A percentile compares a stretch with the other conserved stretches of the same genome.
Evolutionary conservation across 2,797 vertebrate genomes (phyloP).

Genomic region (Sebastes hubbsi): DNA sequence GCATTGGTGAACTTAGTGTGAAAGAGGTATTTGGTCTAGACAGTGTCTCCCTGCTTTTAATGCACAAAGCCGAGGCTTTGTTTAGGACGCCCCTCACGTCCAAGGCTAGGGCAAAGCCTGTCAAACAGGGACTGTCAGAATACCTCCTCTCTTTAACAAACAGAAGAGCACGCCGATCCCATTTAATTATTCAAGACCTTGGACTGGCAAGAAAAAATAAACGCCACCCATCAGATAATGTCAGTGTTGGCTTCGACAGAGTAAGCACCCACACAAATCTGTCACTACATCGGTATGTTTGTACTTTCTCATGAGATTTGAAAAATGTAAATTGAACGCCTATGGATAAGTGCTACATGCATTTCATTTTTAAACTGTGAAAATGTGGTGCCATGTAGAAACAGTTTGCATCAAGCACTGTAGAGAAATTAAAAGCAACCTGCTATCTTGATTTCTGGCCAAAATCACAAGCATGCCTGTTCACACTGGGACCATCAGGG

Average conservation of each 20-base stretch:
- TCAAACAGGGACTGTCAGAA: slow-evolving; percentile 67
- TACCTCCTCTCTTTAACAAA: slow-evolving; percentile 65
- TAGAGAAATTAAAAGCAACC: not conserved
- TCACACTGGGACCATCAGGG: slow-evolving; percentile 6
- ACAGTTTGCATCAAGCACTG: not conserved
- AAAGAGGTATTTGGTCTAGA: slow-evolving; percentile 66
- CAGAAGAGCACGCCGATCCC: slow-evolving; percentile 54
- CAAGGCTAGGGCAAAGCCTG: slow-evolving; percentile 54
- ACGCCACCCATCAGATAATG: slow-evolving; percentile 68
- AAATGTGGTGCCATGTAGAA: not conserved
- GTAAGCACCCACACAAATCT: slow-evolving; percentile 71
- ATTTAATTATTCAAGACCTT: slow-evolving; percentile 80
- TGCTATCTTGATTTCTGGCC: slow-evolving; percentile 1
- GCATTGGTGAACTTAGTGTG: slow-evolving; percentile 54
- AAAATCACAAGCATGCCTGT: not conserved
- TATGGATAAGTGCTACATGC: not conserved
- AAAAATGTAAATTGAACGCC: slow-evolving; percentile 36
- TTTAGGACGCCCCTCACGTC: slow-evolving; percentile 67
- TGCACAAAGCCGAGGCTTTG: slow-evolving; percentile 53
- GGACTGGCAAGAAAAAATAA: slow-evolving; percentile 60
- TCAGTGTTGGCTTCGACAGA: slow-evolving; percentile 57
- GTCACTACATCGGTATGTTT: slow-evolving; percentile 49
- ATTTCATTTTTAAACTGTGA: not conserved
- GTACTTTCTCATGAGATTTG: slow-evolving; percentile 31
- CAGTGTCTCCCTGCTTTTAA: slow-evolving; percentile 55